phyloP scores from a whole-genome alignment of 2,113 vertebrate species.

The Xiphophorus couchianus region DNA sequence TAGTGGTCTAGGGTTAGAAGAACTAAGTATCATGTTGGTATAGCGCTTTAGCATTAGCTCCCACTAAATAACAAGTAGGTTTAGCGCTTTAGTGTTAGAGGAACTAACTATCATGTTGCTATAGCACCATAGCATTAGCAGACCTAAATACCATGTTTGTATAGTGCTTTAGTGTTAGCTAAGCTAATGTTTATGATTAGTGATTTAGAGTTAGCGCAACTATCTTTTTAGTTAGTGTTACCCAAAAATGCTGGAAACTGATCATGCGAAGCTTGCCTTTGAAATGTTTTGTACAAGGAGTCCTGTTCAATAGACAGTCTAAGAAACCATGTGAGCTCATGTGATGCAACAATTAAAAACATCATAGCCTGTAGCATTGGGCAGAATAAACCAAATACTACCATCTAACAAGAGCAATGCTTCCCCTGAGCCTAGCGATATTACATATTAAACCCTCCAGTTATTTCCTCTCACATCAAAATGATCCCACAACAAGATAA shows the following conservation, averaged over 20 bases:
- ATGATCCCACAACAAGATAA: background rate
- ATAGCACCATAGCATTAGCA: no score
- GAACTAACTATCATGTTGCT: no score
- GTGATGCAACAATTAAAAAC: background rate
- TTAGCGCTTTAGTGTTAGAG: no score
- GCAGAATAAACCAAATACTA: background rate
- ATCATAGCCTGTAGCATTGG: background rate
- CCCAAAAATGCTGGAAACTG: background rate
- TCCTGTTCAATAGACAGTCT: background rate
- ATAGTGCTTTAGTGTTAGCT: no score
- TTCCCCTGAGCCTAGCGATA: background rate
- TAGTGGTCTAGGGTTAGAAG: no score
- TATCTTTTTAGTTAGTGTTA: no score
- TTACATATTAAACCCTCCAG: background rate
- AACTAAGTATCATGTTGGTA: no score
- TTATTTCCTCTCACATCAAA: background rate
- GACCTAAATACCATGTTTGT: no score
- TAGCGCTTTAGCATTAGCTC: no score
- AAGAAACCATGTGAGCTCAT: conserved; percentile 2
- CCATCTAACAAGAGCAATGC: background rate
- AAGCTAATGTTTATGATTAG: no score
- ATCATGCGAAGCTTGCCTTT: background rate
- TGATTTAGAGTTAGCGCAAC: no score
- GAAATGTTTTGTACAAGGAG: background rate
- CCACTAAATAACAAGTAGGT: no score